Percentiles rank a stretch among this genome's conserved stretches.
These are phyloP conservation scores for Mobula hypostoma DNA, from an alignment of 2,113 vertebrate genomes.

Conservation along the genomic window DNA sequence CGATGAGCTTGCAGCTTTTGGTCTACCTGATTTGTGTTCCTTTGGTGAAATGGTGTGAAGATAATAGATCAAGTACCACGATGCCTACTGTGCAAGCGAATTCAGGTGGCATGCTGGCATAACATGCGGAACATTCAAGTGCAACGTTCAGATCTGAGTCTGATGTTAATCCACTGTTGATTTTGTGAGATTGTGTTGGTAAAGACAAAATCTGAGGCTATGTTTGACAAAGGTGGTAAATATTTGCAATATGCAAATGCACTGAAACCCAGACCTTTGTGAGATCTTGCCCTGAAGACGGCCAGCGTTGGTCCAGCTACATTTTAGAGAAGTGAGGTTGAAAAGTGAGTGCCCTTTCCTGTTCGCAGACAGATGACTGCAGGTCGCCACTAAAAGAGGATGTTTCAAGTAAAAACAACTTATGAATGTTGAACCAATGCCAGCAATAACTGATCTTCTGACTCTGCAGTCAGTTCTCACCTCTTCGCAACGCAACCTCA, in stretches of 20 bases:
- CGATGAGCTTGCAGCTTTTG: background rate
- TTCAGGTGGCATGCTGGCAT: too few relatives aligned
- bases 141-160: background rate
- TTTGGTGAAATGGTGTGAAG: background rate
- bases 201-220: background rate
- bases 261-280: background rate
- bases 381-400: background rate
- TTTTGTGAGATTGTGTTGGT: background rate
- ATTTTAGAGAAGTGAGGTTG: background rate
- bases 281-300: background rate
- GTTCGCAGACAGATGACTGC: background rate
- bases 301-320: background rate
- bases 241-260: background rate
- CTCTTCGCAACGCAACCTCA: background rate
- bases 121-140: background rate
- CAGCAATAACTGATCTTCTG: background rate
- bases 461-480: background rate
- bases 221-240: background rate
- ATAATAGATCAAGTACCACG: background rate
- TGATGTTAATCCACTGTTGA: background rate
- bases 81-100: background rate
- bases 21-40: background rate
- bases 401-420: background rate
- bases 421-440: background rate
- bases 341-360: too few relatives aligned